phyloP scores from a whole-genome alignment of 1,140 invertebrate species.

The Oncopodura yosiiana region DNA sequence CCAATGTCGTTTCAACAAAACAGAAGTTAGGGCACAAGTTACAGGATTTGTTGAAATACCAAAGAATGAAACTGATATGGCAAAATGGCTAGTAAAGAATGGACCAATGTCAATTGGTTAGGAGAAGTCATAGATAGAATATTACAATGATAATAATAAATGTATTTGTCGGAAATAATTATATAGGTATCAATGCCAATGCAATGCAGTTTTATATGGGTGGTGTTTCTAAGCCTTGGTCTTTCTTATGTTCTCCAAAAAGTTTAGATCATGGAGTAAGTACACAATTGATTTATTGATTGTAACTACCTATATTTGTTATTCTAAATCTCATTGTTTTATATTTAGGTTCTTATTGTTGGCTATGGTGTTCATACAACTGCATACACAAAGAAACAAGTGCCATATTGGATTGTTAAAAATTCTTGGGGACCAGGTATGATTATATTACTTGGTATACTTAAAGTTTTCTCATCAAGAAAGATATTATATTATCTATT shows the following conservation, averaged over 20 bases:
- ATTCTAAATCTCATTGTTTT: too few relatives aligned
- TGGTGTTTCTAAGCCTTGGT: conserved; percentile 91
- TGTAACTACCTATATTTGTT: too few relatives aligned
- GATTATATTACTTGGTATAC: too few relatives aligned
- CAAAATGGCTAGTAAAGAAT: conserved; percentile 78
- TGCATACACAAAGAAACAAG: conserved; percentile 27
- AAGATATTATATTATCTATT: too few relatives aligned
- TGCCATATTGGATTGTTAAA: conserved; percentile 61
- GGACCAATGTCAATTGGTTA: conserved; percentile 96
- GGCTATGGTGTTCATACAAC: conserved; percentile 61
- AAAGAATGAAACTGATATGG: conserved; percentile 82
- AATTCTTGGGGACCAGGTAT: conserved; percentile 80
- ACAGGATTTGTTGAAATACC: conserved; percentile 78
- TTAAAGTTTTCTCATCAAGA: too few relatives aligned
- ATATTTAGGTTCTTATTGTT: conserved; percentile 86
- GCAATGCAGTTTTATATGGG: conserved; percentile 95
- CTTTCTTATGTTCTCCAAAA: conserved; percentile 68
- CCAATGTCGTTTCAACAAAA: conserved; percentile 65
- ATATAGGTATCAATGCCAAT: conserved; percentile 83
- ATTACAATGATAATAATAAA: too few relatives aligned
- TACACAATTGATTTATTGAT: too few relatives aligned
- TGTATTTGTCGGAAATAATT: too few relatives aligned
- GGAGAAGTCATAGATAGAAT: too few relatives aligned
- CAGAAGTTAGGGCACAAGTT: conserved; percentile 59
- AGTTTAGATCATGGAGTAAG: conserved; percentile 82